Base-by-base conservation (phyloP, 2,888 invertebrate genomes). In the Dugesia japonica region DNA sequence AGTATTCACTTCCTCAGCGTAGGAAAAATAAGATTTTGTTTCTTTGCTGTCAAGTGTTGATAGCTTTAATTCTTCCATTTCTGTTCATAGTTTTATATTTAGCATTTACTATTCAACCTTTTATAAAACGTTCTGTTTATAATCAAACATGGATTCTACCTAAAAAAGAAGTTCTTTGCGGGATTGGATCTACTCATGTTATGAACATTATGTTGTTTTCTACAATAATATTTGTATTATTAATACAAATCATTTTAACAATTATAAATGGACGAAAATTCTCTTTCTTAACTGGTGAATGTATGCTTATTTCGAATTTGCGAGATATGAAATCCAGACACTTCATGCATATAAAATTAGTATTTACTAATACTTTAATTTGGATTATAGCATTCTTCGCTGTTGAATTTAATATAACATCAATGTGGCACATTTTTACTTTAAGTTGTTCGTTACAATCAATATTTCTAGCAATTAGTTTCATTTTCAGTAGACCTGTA, bases 351-450 rank as follows among this genome's bases (percentile, higher is more conserved):
- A 26, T 71, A 20, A 71, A 71, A 26, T n/a, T 71, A 20, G 23
- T 20, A 13, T 20, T 71, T 9, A 71, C 23, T 9, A 71, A 71
- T 71, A 71, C 26, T 27, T 13, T 71, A 9, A 71, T 71, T 15
- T 71, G 71, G 71, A 20, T 27, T 20, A 71, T 20, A 13, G 71
- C 71, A 13, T 27, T 71, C 23, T 27, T 71, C 20, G 23, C 71
- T 9, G 13, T 71, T 13, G 26, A 23, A 20, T 27, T 71, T n/a
- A 20, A 26, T 27, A 71, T 71, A 23, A 26, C 26, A 9, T 20
- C 71, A 13, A 26, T 71, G 71, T 71, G 71, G 71, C 71, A 71
- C 20, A 71, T 71, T 71, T 71, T 71, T 27, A 71, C 71, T n/a
- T n/a, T 71, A 7, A 23, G 23, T 27, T 20, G 23, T 27, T 20